Percentiles rank a stretch among this genome's conserved stretches.
Evolutionary conservation across 2,797 vertebrate species (phyloP).

Genomic region (Pipistrellus pipistrellus): DNA sequence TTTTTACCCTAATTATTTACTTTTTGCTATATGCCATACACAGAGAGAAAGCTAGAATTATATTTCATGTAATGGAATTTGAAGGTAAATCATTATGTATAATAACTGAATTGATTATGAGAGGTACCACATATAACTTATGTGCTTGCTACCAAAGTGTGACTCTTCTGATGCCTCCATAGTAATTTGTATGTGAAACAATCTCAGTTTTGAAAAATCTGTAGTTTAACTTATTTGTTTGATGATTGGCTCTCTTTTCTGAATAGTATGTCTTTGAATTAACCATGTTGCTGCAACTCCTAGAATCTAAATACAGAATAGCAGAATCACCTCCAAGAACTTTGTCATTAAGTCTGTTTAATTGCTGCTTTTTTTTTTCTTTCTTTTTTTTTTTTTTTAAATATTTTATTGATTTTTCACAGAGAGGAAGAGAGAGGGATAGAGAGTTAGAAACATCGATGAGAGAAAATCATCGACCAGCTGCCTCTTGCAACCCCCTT

Average conservation of each 20-base stretch:
- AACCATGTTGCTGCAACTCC: not conserved
- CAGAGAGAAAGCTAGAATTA: constrained; percentile 11
- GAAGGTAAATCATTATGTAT: constrained; percentile 8
- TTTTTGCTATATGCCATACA: not conserved
- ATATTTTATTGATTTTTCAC: no score
- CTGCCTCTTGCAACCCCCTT: no score
- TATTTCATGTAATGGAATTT: not conserved
- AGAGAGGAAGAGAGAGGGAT: no score
- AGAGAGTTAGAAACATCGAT: no score
- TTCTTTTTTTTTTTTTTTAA: no score
- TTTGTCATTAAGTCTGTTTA: constrained; percentile 2
- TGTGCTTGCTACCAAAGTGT: not conserved
- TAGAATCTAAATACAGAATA: constrained; percentile 47
- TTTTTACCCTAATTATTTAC: constrained; percentile 13
- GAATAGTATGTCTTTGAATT: constrained; percentile 35
- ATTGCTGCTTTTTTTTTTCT: constrained; percentile 62
- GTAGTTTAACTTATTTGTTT: not conserved
- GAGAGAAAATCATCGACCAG: no score
- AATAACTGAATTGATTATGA: not conserved
- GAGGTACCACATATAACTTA: not conserved
- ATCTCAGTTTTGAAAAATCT: constrained; percentile 47
- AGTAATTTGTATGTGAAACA: constrained; percentile 17
- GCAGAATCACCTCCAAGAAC: not conserved
- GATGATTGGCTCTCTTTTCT: constrained; percentile 2
- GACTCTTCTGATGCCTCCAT: not conserved